Evolutionary conservation across 2,113 vertebrate genomes (phyloP).

Genomic region (Brachypodius melanocephalos): DNA sequence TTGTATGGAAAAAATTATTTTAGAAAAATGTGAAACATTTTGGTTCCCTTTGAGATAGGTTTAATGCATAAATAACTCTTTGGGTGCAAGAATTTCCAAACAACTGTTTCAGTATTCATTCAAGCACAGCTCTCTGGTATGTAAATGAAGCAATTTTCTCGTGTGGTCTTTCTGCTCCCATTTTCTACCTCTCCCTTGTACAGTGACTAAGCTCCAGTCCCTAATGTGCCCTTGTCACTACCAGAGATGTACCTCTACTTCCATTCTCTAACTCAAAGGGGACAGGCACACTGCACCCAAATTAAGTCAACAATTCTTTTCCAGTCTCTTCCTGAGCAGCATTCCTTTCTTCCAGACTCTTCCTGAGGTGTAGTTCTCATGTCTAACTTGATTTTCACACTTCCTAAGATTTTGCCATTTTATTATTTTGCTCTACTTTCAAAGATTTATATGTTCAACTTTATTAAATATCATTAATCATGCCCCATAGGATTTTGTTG

Average conservation of each 20-base stretch:
- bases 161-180: not conserved
- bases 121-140: not conserved
- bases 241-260: accelerated
- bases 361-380: not conserved
- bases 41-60: not conserved
- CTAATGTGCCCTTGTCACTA: not conserved
- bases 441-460: not conserved
- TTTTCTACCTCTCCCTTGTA: not conserved
- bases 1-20: not conserved
- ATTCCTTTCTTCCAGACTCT: not conserved
- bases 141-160: not conserved
- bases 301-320: not conserved
- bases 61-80: not conserved
- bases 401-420: not conserved
- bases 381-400: not conserved
- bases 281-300: not conserved
- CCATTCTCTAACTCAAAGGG: not conserved
- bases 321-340: not conserved
- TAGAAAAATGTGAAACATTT: not conserved
- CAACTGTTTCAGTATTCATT: not conserved
- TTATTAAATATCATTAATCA: not conserved
- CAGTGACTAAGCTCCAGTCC: not conserved
- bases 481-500: not conserved
- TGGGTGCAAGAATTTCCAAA: not conserved
- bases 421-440: not conserved